A percentile compares a stretch with the other conserved stretches of the same genome.
These are phyloP conservation scores for Petromus typicus DNA, from an alignment of 2,113 vertebrate species.

Conservation along the genomic window DNA sequence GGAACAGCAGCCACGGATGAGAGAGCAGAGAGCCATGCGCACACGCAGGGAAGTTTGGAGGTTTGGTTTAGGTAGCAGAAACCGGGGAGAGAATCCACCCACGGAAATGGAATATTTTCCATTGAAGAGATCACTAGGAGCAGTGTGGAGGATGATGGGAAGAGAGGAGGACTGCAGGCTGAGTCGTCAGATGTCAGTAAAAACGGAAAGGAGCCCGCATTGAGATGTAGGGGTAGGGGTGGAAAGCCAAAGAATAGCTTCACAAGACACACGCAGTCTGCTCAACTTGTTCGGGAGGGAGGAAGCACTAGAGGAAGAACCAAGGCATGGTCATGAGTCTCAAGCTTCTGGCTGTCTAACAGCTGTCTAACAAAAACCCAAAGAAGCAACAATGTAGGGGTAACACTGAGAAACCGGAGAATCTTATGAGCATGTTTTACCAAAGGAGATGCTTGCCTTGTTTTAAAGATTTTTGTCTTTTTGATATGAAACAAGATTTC, in stretches of 20 bases:
- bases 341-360: neutral
- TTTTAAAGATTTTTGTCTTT: neutral
- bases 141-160: neutral
- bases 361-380: neutral
- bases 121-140: slow-evolving; percentile 43
- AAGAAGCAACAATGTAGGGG: neutral
- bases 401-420: neutral
- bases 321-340: neutral
- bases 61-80: slow-evolving; percentile 32
- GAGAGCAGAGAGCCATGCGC: neutral
- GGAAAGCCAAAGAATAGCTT: neutral
- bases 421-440: neutral
- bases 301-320: neutral
- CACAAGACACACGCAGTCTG: neutral
- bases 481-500: neutral
- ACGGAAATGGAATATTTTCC: neutral
- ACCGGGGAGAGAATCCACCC: slow-evolving; percentile 43
- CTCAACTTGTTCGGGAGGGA: neutral
- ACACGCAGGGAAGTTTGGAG: neutral
- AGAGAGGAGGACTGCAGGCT: slow-evolving; percentile 11
- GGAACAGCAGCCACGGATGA: neutral
- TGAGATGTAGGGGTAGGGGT: neutral
- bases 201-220: neutral
- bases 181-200: neutral
- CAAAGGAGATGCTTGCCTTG: neutral